Evolutionary conservation across 2,797 vertebrate species (phyloP).

Genomic region (Sebastes itinus): DNA sequence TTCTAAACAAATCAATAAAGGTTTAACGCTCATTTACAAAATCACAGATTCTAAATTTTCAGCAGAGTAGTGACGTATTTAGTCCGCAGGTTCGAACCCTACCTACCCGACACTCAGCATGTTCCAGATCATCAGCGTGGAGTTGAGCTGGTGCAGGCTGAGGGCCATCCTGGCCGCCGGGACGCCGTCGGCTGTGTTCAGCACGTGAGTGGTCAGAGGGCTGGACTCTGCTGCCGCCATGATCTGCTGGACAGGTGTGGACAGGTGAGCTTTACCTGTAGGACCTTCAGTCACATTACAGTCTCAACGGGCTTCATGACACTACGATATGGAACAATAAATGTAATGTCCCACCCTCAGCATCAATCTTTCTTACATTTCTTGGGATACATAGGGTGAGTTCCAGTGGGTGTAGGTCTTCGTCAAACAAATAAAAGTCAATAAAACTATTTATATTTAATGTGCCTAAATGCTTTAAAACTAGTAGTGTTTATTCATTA

Average conservation of each 20-base stretch:
- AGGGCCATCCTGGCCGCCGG: constrained; percentile 73
- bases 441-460: no score
- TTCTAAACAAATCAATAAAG: neutral
- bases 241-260: neutral
- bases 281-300: no score
- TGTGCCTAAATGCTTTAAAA: no score
- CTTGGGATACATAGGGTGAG: no score
- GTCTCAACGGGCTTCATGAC: no score
- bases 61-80: neutral
- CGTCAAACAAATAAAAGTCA: no score
- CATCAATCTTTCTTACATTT: no score
- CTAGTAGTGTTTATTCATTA: no score
- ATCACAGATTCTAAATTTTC: neutral
- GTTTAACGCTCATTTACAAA: neutral
- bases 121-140: constrained; percentile 75
- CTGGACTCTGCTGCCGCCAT: constrained; percentile 60
- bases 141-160: constrained; percentile 78
- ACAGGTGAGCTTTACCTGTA: neutral
- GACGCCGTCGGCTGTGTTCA: constrained; percentile 76
- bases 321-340: neutral
- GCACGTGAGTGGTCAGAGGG: constrained; percentile 78
- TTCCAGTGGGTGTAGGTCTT: no score
- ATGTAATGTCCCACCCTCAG: neutral
- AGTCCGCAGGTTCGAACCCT: neutral
- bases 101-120: constrained; percentile 72